Evolutionary conservation across 2,888 invertebrate species (phyloP), one percentile per base, ranked within the genome.

Genomic region (Agriopis aurantiaria): DNA sequence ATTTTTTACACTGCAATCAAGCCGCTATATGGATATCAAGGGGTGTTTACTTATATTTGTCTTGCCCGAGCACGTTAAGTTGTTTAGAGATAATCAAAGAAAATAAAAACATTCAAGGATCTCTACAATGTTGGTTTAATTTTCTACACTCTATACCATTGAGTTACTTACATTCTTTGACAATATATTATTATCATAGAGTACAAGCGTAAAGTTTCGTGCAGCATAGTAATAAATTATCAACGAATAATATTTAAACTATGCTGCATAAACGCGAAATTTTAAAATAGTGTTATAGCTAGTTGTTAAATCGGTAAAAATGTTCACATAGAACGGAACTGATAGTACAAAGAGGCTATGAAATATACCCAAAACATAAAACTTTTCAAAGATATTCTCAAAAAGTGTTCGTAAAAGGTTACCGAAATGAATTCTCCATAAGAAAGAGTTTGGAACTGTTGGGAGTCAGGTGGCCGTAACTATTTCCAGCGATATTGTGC

Each of bases 401-500:
- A 59, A 53, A 64, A 59, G 58, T 52, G 45, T 53, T 64, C 58
- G 43, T 46, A 43, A 64, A 59, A 55, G 60, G 69, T 60, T 65
- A 60, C 64, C 64, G 49, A 12, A 40, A 53, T 49, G 53, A 53
- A 59, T 69, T 60, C 40, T 60, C 60, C 48, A 57, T 66, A 53
- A 57, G 53, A 58, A 46, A 70, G 43, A 41, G 56, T 45, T 59
- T 7, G 23, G 33, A 17, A 9, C 43, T 43, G 43, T 56, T 23
- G 17, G 17, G 68, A 68, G 63, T 52, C 68, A 68, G 63, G 45
- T 68, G 68, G 68, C 59, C 10, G 55, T 33, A 64, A 68, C 53
- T 64, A 64, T 63, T 41, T 51, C 49, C 7, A 33, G 33, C 5
- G 52, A 41, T 41, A 64, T 59, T 59, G 63, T 49, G 46, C 17